Evolutionary conservation across 2,113 vertebrate species (phyloP).

Genomic region (Cynopterus brachyotis): DNA sequence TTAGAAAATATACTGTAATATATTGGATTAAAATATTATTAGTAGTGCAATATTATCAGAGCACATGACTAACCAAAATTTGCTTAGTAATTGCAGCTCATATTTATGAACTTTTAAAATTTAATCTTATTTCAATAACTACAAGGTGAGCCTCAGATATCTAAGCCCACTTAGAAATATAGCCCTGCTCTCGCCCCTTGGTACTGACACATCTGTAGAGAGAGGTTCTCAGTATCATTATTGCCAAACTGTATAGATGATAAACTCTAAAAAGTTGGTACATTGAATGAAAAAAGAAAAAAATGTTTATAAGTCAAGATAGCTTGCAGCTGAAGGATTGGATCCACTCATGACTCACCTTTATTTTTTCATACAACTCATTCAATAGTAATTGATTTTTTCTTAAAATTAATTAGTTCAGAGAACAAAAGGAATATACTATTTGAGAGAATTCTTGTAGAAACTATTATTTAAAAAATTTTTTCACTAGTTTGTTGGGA

Average conservation of each 20-base stretch:
- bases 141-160: not conserved
- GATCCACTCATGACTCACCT: not conserved
- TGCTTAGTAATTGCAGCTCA: not conserved
- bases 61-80: not conserved
- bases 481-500: not conserved
- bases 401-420: not conserved
- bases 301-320: not conserved
- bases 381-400: not conserved
- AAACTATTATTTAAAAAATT: not conserved
- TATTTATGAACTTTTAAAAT: not conserved
- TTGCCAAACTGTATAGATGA: not conserved
- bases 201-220: not conserved
- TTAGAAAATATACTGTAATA: not conserved
- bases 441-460: not conserved
- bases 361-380: not conserved
- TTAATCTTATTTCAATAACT: not conserved
- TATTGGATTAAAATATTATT: not conserved
- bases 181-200: not conserved
- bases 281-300: not conserved
- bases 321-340: not conserved
- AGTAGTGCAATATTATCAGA: not conserved
- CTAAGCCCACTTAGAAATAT: not conserved
- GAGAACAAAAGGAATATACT: not conserved
- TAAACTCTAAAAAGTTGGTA: not conserved
- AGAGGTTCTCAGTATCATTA: not conserved